Evolutionary conservation across 2,888 invertebrate genomes (phyloP).

Genomic region (Hipparchia semele): DNA sequence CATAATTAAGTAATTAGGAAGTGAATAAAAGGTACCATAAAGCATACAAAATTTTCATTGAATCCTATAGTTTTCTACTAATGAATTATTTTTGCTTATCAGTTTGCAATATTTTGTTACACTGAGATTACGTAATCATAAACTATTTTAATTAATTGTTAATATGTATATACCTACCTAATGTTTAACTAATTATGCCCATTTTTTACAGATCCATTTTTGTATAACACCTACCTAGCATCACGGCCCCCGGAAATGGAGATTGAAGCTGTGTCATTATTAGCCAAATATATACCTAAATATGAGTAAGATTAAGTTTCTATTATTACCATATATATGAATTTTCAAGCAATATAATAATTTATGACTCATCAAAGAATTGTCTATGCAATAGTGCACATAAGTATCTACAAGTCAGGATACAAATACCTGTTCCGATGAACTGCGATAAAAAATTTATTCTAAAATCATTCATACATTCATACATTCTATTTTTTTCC

Average conservation of each 20-base stretch:
- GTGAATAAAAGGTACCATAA: too few relatives aligned
- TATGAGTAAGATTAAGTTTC: constrained; percentile 43
- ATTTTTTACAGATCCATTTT: constrained; percentile 70
- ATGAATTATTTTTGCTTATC: not conserved
- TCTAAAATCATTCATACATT: not conserved
- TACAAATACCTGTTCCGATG: too few relatives aligned
- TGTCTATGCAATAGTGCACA: too few relatives aligned
- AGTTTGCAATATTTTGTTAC: not conserved
- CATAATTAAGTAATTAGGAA: too few relatives aligned
- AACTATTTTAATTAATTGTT: not conserved
- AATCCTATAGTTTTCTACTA: not conserved
- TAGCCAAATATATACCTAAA: constrained; percentile 44
- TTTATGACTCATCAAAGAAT: too few relatives aligned
- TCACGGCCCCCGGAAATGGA: constrained; percentile 87
- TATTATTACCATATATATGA: not conserved
- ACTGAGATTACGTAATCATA: not conserved
- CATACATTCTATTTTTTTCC: not conserved
- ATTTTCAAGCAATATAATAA: too few relatives aligned
- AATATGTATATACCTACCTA: not conserved
- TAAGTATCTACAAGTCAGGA: too few relatives aligned
- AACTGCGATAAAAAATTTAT: too few relatives aligned
- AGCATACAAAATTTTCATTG: not conserved
- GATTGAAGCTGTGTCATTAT: constrained; percentile 81
- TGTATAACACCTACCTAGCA: constrained; percentile 85
- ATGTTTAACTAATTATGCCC: not conserved